A percentile compares a stretch with the other conserved stretches of the same genome.
These are phyloP conservation scores for Charanyca ferruginea DNA, from an alignment of 2,888 invertebrate species.

Conservation along the genomic window DNA sequence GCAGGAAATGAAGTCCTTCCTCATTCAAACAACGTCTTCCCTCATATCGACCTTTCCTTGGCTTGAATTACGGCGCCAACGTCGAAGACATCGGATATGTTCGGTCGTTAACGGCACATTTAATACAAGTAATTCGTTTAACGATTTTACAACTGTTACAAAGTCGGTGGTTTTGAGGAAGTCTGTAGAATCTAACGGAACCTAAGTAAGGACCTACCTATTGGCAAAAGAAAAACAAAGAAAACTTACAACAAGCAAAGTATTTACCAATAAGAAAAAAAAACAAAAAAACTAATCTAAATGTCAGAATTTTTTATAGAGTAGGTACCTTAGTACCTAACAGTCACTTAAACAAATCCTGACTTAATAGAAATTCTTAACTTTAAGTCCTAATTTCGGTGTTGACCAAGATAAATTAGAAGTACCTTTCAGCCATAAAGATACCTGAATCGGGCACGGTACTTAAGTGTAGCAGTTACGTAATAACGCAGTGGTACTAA, in stretches of 20 bases:
- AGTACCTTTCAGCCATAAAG: slow-evolving; percentile 53
- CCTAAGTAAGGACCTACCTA: neutral
- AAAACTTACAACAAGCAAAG: neutral
- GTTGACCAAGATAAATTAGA: slow-evolving; percentile 43
- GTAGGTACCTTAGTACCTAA: no score
- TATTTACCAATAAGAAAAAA: no score
- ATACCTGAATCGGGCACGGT: slow-evolving; percentile 53
- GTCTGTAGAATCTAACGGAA: slow-evolving; percentile 1
- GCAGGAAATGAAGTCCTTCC: neutral
- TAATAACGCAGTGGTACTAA: slow-evolving; percentile 68
- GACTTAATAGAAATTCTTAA: slow-evolving; percentile 20
- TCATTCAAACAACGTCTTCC: neutral
- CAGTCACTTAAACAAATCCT: neutral
- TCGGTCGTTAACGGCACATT: slow-evolving; percentile 65
- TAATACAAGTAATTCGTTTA: slow-evolving; percentile 62
- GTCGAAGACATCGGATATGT: slow-evolving; percentile 40
- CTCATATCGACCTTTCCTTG: slow-evolving; percentile 5
- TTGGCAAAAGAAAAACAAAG: neutral
- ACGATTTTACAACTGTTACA: slow-evolving; percentile 46
- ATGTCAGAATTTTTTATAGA: no score
- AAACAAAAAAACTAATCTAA: no score
- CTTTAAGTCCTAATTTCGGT: slow-evolving; percentile 7
- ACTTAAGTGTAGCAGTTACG: slow-evolving; percentile 59
- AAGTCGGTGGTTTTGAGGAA: slow-evolving; percentile 4
- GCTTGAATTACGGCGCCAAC: slow-evolving; percentile 33